Conservation (phyloP, 2,113 vertebrate genomes). For the Vidua macroura region DNA sequence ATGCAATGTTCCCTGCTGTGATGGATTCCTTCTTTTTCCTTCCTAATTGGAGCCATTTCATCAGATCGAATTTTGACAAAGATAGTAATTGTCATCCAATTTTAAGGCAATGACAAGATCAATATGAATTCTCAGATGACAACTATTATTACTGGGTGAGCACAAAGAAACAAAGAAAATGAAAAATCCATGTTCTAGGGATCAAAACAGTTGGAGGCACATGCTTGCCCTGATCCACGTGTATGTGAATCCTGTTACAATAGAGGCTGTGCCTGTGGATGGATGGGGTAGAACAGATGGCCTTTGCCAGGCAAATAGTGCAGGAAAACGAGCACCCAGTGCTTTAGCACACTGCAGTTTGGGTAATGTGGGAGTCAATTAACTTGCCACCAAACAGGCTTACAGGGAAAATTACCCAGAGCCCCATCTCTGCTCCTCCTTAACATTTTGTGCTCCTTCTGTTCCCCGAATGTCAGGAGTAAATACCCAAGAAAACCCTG, state of each 20-base stretch:
- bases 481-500: not conserved
- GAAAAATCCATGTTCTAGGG: constrained; percentile 59
- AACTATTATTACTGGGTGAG: constrained; percentile 49
- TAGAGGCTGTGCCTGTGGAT: constrained; percentile 24
- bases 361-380: constrained; percentile 56
- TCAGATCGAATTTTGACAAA: constrained; percentile 66
- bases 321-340: constrained; percentile 59
- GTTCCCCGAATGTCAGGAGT: not conserved
- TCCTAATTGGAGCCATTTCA: constrained; percentile 64
- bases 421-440: constrained; percentile 28
- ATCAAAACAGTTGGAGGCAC: constrained; percentile 44
- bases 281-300: constrained; percentile 62
- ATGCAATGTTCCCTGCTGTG: constrained; percentile 6
- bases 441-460: constrained; percentile 32
- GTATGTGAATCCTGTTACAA: constrained; percentile 37
- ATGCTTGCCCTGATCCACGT: constrained; percentile 37
- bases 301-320: constrained; percentile 48
- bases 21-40: constrained; percentile 65
- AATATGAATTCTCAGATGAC: constrained; percentile 63
- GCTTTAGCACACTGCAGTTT: constrained; percentile 18
- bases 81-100: constrained; percentile 69
- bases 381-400: constrained; percentile 50
- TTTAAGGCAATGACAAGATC: constrained; percentile 65
- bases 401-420: constrained; percentile 37
- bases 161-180: constrained; percentile 58